These are phyloP conservation scores for Lasioglossum lativentre DNA, from an alignment of 2,888 invertebrate genomes.

Conservation along the genomic window DNA sequence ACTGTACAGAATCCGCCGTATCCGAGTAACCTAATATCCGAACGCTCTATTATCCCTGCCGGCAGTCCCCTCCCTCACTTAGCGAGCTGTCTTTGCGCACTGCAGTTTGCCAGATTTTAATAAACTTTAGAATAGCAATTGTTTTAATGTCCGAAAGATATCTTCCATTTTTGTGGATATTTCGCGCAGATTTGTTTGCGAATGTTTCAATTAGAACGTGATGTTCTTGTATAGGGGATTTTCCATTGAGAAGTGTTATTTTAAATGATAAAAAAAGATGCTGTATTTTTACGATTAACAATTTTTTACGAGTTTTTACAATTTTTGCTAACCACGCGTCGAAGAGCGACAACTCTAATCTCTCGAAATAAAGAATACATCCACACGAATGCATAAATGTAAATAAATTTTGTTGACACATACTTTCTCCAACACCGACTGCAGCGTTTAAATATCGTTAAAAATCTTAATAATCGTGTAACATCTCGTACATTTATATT, in stretches of 20 bases:
- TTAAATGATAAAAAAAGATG: no score
- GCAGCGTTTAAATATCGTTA: neutral
- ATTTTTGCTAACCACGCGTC: no score
- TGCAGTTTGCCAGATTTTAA: neutral
- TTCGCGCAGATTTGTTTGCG: neutral
- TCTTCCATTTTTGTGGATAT: neutral
- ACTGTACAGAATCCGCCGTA: neutral
- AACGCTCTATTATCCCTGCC: neutral
- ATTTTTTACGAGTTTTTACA: no score
- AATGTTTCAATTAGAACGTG: neutral
- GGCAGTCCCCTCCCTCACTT: neutral
- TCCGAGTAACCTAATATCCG: neutral
- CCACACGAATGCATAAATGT: no score
- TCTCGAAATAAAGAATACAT: no score
- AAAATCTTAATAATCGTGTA: neutral
- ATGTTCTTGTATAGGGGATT: no score
- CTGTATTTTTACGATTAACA: no score
- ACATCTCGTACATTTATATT: neutral
- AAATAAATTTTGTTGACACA: no score
- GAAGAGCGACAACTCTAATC: no score
- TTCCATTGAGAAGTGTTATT: no score
- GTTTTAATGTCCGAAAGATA: neutral
- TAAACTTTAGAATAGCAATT: neutral
- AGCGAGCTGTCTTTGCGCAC: neutral
- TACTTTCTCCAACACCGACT: neutral